Evolutionary conservation across 1,140 invertebrate species (phyloP), one percentile per base, ranked within the genome.

Genomic region (Ceratosolen fusciceps): DNA sequence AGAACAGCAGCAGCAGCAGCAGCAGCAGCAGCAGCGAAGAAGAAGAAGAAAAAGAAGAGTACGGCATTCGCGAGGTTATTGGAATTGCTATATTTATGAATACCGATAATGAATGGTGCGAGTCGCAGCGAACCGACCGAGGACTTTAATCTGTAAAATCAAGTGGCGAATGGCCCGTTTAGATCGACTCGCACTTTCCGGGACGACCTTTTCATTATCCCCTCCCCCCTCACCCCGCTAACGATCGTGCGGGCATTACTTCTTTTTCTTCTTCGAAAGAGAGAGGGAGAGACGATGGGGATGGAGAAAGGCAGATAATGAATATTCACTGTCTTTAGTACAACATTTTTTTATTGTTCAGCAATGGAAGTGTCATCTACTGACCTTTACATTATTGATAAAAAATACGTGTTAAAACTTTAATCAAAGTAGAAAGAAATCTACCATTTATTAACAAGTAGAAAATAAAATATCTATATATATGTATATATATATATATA

Each of bases 341-440:
- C 39, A 26, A 62, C 65, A 21, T 73, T 72, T 72, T n/a, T 78
- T 79, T 79, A 79, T 79, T 79, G 29, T 31, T 65, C 65, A 1
- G n/a, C 26, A 67, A 79, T 79, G 10, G 34, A 62, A 72, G 26
- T 67, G 7, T 52, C 24, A 43, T 58, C 24, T n/a, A n/a, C n/a
- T 16, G 49, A 58, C 52, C 43, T 71, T 52, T 58, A 71, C 34
- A 72, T 72, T 78, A 34, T 26, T 60, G 58, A 75, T 74, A 74
- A 60, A 43, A 74, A 62, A 52, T 71, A 47, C 54, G 29, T 52
- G 26, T 71, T 71, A 31, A 71, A 68, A 73, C 54, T 71, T 54
- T 7, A 74, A 58, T 58, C 8, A 21, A 34, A n/a, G 4, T 68
- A 68, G 67, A 68, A 47, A 67, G 39, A 70, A 74, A 58, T 24